These are phyloP conservation scores for Calosoma granatense DNA, from an alignment of 1,140 invertebrate species.

Conservation along the genomic window DNA sequence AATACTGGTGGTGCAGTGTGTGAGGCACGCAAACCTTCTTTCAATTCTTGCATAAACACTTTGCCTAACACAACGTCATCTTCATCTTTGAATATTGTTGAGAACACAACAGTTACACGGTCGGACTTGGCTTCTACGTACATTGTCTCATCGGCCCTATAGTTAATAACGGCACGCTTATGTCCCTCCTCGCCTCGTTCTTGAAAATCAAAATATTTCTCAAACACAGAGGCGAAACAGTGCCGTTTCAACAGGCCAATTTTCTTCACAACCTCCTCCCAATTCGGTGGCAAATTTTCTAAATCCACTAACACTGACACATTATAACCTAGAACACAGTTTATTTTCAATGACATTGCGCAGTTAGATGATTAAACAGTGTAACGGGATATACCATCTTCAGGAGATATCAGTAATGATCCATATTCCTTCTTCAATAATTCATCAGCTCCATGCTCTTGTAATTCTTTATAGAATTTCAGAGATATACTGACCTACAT, in stretches of 20 bases:
- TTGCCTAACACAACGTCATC: slow-evolving; percentile 98
- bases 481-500: slow-evolving; percentile 93
- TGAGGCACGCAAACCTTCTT: slow-evolving; percentile 92
- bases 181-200: slow-evolving; percentile 82
- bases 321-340: slow-evolving; percentile 66
- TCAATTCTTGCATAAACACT: slow-evolving; percentile 98
- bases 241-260: slow-evolving; percentile 93
- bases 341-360: no score
- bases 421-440: slow-evolving; percentile 89
- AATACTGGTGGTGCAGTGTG: slow-evolving; percentile 86
- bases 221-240: slow-evolving; percentile 99
- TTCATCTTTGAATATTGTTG: slow-evolving; percentile 96
- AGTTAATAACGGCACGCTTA: slow-evolving; percentile 95
- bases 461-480: slow-evolving; percentile 97
- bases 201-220: slow-evolving; percentile 99
- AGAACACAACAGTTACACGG: slow-evolving; percentile 98
- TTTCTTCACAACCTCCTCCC: slow-evolving; percentile 81
- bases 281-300: slow-evolving; percentile 83
- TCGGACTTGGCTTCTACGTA: slow-evolving; percentile 98
- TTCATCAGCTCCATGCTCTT: slow-evolving; percentile 96
- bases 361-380: neutral
- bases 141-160: slow-evolving; percentile 98
- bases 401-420: slow-evolving; percentile 64
- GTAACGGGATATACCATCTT: slow-evolving; percentile 56
- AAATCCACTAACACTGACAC: slow-evolving; percentile 89